A percentile compares a stretch with the other conserved stretches of the same genome.
Conservation (phyloP, 1,140 invertebrate genomes). For the Drosophila malerkotliana region DNA sequence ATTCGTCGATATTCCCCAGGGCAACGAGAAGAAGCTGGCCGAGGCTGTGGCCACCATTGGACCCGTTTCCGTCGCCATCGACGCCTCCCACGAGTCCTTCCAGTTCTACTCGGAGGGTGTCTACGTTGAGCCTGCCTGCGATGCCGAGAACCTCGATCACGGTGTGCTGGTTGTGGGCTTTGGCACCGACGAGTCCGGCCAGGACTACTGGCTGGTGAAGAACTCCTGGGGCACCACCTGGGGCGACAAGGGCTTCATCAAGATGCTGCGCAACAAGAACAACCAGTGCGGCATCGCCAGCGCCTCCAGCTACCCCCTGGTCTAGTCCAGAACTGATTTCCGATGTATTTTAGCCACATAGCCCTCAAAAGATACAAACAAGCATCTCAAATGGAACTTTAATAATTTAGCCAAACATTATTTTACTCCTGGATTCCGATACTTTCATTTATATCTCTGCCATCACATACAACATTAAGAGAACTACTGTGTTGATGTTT, state of each 20-base stretch:
- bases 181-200: constrained; percentile 87
- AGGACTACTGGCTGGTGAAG: constrained; percentile 87
- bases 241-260: constrained; percentile 95
- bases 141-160: constrained; percentile 90
- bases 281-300: constrained; percentile 96
- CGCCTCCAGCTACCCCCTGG: constrained; percentile 91
- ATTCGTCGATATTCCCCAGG: constrained; percentile 87
- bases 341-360: constrained; percentile 13
- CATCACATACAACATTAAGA: constrained; percentile 43
- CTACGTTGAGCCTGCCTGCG: constrained; percentile 88
- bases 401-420: constrained; percentile 30
- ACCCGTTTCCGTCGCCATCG: constrained; percentile 95
- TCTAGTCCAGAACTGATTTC: constrained; percentile 84
- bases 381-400: constrained; percentile 72
- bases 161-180: constrained; percentile 90
- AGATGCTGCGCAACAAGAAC: constrained; percentile 93
- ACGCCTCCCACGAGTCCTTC: constrained; percentile 92
- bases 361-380: constrained; percentile 39
- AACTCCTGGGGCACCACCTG: constrained; percentile 92
- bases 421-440: constrained; percentile 21
- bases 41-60: constrained; percentile 94
- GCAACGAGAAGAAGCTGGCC: constrained; percentile 90
- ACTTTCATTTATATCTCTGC: constrained; percentile 19
- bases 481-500: constrained; percentile 44
- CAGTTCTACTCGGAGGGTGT: constrained; percentile 88